phyloP scores from a whole-genome alignment of 2,888 invertebrate species.

The Caenorhabditis parvicauda region DNA sequence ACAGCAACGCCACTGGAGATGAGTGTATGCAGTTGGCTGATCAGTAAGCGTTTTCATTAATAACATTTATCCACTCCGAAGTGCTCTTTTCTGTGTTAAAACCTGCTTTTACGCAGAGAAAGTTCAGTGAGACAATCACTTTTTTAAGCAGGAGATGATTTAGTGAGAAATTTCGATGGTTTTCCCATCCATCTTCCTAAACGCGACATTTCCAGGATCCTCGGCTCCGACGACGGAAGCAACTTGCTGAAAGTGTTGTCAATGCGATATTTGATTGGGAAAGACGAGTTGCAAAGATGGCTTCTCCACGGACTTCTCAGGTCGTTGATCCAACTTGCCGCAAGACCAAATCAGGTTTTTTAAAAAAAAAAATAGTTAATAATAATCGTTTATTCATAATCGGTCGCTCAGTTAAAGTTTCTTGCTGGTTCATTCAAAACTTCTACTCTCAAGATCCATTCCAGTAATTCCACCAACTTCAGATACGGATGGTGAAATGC shows the following conservation, averaged over 20 bases:
- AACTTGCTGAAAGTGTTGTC: slow-evolving; percentile 30
- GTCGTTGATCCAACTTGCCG: slow-evolving; percentile 39
- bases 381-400: neutral
- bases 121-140: neutral
- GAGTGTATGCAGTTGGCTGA: slow-evolving; percentile 23
- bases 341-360: slow-evolving; percentile 32
- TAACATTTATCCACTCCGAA: too few relatives aligned
- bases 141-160: too few relatives aligned
- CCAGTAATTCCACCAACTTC: neutral
- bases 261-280: slow-evolving; percentile 35
- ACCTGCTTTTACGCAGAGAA: too few relatives aligned
- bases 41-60: neutral
- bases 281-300: slow-evolving; percentile 35
- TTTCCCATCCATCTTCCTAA: too few relatives aligned
- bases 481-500: slow-evolving; percentile 71
- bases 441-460: too few relatives aligned
- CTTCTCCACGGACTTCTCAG: slow-evolving; percentile 37
- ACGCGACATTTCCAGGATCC: slow-evolving; percentile 17
- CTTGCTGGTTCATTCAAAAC: neutral
- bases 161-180: too few relatives aligned
- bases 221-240: slow-evolving; percentile 18
- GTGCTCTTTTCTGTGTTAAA: too few relatives aligned
- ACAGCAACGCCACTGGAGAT: slow-evolving; percentile 11
- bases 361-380: neutral
- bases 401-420: neutral